phyloP scores from a whole-genome alignment of 2,113 vertebrate species.

The Vidua macroura region DNA sequence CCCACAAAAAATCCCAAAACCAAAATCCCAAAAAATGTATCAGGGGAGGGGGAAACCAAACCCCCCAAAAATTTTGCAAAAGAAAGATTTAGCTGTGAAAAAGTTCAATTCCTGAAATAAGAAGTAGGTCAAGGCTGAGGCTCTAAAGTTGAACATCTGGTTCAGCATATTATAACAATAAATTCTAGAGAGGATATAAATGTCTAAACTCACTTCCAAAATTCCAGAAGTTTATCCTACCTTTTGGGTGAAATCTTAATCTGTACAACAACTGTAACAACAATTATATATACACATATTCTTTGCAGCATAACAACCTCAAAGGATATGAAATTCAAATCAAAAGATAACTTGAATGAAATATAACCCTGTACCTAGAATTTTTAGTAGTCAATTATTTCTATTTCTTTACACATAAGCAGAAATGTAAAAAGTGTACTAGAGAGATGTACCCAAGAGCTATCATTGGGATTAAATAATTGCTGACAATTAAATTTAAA shows the following conservation, averaged over 20 bases:
- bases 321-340: not conserved
- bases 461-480: not conserved
- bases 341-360: not conserved
- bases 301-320: not conserved
- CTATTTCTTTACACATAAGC: not conserved
- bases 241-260: not conserved
- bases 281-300: not conserved
- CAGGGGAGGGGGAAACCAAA: accelerated
- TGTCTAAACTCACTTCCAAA: not conserved
- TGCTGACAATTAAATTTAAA: not conserved
- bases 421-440: not conserved
- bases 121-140: accelerated
- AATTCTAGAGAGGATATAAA: not conserved
- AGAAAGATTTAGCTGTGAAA: not conserved
- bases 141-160: not conserved
- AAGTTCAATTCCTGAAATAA: not conserved
- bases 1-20: too few species aligned
- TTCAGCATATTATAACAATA: not conserved
- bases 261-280: not conserved
- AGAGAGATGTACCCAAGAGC: not conserved
- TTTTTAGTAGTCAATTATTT: not conserved
- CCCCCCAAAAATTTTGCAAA: accelerated
- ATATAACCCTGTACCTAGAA: not conserved
- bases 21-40: too few species aligned
- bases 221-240: not conserved